Conservation (phyloP, 2,113 vertebrate genomes). For the Madoqua kirkii region DNA sequence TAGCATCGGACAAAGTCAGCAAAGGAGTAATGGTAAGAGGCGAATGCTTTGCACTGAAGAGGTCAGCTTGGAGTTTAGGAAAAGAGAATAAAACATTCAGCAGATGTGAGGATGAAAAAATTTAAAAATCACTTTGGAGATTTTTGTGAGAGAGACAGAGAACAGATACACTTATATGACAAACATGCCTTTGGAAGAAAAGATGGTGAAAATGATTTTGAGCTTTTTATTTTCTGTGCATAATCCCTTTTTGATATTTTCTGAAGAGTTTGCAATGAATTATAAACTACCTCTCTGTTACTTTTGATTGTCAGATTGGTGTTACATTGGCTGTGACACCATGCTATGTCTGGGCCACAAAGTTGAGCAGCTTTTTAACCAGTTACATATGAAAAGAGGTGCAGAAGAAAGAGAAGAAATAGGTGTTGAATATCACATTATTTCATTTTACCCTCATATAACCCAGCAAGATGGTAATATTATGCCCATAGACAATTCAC, state of each 20-base stretch:
- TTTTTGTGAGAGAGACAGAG: neutral
- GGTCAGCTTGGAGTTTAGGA: neutral
- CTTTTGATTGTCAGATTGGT: neutral
- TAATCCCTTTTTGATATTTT: neutral
- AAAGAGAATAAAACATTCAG: neutral
- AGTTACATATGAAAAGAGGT: neutral
- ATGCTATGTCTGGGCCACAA: neutral
- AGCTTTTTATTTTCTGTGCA: neutral
- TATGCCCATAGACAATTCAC: neutral
- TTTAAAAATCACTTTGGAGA: neutral
- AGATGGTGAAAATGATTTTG: neutral
- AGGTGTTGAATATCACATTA: neutral
- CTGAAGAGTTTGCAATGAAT: neutral
- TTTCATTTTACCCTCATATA: neutral
- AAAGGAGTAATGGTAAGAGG: neutral
- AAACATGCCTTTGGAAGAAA: neutral
- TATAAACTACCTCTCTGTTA: neutral
- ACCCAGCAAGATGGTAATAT: neutral
- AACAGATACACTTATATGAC: neutral
- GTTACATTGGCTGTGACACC: neutral
- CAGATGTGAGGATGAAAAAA: neutral
- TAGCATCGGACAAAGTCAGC: neutral
- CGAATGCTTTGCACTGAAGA: neutral
- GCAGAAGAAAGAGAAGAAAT: neutral
- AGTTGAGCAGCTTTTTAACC: neutral